Evolutionary conservation across 2,888 invertebrate genomes (phyloP), one percentile per base, ranked within the genome.

Genomic region (Tryphoninae sp.): DNA sequence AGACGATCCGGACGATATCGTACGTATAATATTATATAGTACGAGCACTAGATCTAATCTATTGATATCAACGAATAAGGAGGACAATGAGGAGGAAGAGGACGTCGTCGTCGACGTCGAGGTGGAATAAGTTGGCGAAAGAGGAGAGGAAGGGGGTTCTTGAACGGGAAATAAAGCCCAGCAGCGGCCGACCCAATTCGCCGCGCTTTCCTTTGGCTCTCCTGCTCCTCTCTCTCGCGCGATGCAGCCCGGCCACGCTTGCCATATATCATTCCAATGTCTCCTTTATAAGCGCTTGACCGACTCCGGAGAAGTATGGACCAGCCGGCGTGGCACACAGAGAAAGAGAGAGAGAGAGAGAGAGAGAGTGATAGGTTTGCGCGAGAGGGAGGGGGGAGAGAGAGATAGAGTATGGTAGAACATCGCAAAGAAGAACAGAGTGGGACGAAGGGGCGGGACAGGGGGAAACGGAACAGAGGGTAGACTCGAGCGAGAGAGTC

Each of bases 221-320:
- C 49, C 23, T 4, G 22, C 55, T n/a, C 9, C 45, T 13, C 51
- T 51, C 72, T 78, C 72, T 40, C 19, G 19, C 3, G 61, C 61
- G 40, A 51, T 68, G 68, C 55, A 59, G 76, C 81, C 23, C 68
- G 64, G 62, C 80, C 67, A 76, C 71, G 72, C 72, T 64, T 55
- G 73, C 77, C 82, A 77, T 82, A 82, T 79, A 82, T 82, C 82
- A 79, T 82, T 79, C 76, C 82, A 69, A 79, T 82, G 82, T 82
- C 79, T 79, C 79, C 78, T 82, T 82, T 82, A 79, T 82, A 82
- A 82, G 82, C 82, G 82, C 82, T 79, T 82, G 82, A 82, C 82
- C 82, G 82, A 79, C 79, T 82, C 82, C 64, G 73, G 51, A 77
- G 76, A 73, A 76, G 82, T 76, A 79, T 73, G 68, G 79, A 68